These are phyloP conservation scores for Brotula barbata DNA, from an alignment of 2,797 vertebrate species.

Conservation along the genomic window DNA sequence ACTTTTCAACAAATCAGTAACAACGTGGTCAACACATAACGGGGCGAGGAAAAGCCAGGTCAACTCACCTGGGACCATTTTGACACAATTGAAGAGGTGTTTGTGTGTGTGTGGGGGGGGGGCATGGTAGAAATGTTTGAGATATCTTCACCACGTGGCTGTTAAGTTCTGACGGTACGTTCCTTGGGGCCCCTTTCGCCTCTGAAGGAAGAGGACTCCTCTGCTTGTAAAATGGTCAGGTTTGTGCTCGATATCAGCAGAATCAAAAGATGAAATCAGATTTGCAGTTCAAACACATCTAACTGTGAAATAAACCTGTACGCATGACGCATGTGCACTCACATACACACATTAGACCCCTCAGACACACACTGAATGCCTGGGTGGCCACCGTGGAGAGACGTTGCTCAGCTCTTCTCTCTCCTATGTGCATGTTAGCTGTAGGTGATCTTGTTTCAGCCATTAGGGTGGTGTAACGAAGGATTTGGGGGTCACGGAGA, in stretches of 20 bases:
- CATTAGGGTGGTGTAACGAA: conserved; percentile 39
- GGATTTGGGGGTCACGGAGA: conserved; percentile 45
- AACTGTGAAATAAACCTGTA: conserved; percentile 23
- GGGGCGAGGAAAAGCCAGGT: conserved; percentile 46
- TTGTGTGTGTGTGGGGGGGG: no score
- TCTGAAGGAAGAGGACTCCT: no score
- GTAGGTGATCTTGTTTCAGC: conserved; percentile 51
- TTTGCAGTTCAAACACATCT: conserved; percentile 37
- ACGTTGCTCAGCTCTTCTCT: conserved; percentile 21
- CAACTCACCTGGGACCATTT: conserved; percentile 64
- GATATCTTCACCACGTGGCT: conserved; percentile 45
- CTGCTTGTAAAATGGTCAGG: conserved; percentile 55
- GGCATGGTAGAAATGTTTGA: conserved; percentile 35
- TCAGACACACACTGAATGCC: conserved; percentile 23
- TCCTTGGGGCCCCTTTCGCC: conserved; percentile 17
- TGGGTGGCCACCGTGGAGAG: conserved; percentile 6
- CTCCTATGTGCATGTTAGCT: conserved; percentile 31
- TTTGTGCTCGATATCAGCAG: conserved; percentile 49
- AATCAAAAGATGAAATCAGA: conserved; percentile 39
- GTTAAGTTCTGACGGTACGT: conserved; percentile 41
- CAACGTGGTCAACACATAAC: conserved; percentile 50
- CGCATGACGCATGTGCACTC: no score
- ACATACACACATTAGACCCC: conserved; percentile 11
- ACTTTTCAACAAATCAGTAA: conserved; percentile 68
- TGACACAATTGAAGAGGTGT: conserved; percentile 63